Evolutionary conservation across 2,888 invertebrate species (phyloP).

Genomic region (Mythimna lalbum): DNA sequence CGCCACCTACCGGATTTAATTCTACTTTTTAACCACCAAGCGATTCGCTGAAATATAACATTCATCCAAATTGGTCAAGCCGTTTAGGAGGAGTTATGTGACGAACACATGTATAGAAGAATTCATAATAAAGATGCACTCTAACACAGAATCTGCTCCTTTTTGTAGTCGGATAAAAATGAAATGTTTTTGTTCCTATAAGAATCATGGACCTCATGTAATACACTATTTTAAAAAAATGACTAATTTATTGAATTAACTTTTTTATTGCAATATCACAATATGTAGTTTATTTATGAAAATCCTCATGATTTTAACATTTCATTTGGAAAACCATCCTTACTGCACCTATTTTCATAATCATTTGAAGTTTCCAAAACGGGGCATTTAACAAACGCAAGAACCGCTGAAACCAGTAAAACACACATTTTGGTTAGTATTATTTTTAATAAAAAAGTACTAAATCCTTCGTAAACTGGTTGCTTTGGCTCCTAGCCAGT

Average conservation of each 20-base stretch:
- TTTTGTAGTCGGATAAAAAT: too few species aligned
- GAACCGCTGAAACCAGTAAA: constrained; percentile 33
- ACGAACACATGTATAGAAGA: too few species aligned
- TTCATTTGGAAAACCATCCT: not conserved
- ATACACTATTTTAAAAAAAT: not conserved
- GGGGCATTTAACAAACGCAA: constrained; percentile 23
- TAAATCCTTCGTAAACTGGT: constrained; percentile 52
- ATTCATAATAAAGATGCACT: too few species aligned
- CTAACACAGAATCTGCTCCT: too few species aligned
- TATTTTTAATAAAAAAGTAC: constrained; percentile 53
- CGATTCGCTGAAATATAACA: too few species aligned
- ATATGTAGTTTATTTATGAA: not conserved
- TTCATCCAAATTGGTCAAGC: too few species aligned
- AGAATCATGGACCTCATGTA: too few species aligned
- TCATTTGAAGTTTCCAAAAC: not conserved
- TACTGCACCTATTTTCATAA: not conserved
- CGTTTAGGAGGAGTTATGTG: too few species aligned
- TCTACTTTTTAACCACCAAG: too few species aligned
- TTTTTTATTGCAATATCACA: not conserved
- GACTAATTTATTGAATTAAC: not conserved
- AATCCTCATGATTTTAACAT: not conserved
- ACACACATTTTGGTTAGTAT: constrained; percentile 34
- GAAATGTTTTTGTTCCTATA: too few species aligned
- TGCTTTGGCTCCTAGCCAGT: constrained; percentile 58
- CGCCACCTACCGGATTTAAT: too few species aligned